phyloP scores from a whole-genome alignment of 2,888 invertebrate genomes.

The Drosophila putrida region DNA sequence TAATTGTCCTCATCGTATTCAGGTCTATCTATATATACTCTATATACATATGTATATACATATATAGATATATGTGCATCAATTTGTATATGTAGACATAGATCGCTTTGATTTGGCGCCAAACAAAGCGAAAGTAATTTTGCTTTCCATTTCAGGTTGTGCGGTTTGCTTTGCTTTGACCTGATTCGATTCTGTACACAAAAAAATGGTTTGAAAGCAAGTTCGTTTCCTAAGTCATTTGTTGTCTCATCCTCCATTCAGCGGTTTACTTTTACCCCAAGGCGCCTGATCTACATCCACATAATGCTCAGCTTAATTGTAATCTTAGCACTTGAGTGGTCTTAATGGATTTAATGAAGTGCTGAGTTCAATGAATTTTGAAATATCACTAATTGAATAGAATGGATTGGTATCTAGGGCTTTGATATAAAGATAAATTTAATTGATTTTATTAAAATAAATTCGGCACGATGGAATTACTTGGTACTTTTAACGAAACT shows the following conservation, averaged over 20 bases:
- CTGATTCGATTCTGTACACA: slow-evolving; percentile 53
- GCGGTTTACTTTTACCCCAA: slow-evolving; percentile 28
- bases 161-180: slow-evolving; percentile 46
- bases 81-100: slow-evolving; percentile 3
- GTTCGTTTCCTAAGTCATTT: slow-evolving; percentile 52
- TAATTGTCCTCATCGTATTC: slow-evolving; percentile 47
- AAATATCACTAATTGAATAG: slow-evolving; percentile 1
- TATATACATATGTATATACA: not conserved
- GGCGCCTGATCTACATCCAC: slow-evolving; percentile 7
- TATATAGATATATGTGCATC: not conserved
- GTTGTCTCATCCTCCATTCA: slow-evolving; percentile 43
- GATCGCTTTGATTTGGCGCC: slow-evolving; percentile 37
- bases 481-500: no score
- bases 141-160: slow-evolving; percentile 75
- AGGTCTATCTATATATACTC: slow-evolving; percentile 4
- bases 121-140: slow-evolving; percentile 74
- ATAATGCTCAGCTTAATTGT: slow-evolving; percentile 28
- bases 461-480: no score
- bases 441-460: no score
- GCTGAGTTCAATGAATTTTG: not conserved
- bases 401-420: not conserved
- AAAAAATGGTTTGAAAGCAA: slow-evolving; percentile 33
- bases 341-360: slow-evolving; percentile 14
- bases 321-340: slow-evolving; percentile 24
- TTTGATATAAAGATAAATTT: not conserved